These are phyloP conservation scores for Betta splendens DNA, from an alignment of 2,797 vertebrate species.

Conservation along the genomic window DNA sequence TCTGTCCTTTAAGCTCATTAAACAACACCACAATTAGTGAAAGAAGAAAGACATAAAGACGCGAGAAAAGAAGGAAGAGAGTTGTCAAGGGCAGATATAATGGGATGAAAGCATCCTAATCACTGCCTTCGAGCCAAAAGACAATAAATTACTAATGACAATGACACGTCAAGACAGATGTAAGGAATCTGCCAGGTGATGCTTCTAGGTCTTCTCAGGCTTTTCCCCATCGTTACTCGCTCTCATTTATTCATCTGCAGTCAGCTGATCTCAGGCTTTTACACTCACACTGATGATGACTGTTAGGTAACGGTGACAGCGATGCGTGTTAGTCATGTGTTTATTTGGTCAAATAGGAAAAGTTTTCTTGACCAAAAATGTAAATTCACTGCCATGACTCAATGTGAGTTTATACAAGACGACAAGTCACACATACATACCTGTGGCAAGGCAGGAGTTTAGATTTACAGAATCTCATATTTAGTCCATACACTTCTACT, in stretches of 20 bases:
- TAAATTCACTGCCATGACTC: conserved; percentile 10
- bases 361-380: conserved; percentile 25
- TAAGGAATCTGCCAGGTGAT: conserved; percentile 33
- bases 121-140: conserved; percentile 36
- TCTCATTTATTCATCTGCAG: conserved; percentile 24
- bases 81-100: conserved; percentile 58
- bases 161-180: conserved; percentile 45
- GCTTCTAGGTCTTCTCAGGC: conserved; percentile 24
- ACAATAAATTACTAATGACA: conserved; percentile 57
- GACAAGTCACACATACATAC: conserved; percentile 31
- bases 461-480: conserved; percentile 34
- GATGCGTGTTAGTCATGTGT: no score
- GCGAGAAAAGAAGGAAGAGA: conserved; percentile 27
- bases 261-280: conserved; percentile 15
- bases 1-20: conserved; percentile 60
- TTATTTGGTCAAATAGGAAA: neutral
- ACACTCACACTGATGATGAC: no score
- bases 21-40: conserved; percentile 44
- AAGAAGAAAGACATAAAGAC: conserved; percentile 23
- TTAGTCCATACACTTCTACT: conserved; percentile 26
- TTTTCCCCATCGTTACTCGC: conserved; percentile 38
- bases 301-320: neutral
- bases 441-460: conserved; percentile 1
- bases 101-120: conserved; percentile 62
- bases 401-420: conserved; percentile 2